Evolutionary conservation across 2,113 vertebrate species (phyloP).

Genomic region (Catharus bicknelli): DNA sequence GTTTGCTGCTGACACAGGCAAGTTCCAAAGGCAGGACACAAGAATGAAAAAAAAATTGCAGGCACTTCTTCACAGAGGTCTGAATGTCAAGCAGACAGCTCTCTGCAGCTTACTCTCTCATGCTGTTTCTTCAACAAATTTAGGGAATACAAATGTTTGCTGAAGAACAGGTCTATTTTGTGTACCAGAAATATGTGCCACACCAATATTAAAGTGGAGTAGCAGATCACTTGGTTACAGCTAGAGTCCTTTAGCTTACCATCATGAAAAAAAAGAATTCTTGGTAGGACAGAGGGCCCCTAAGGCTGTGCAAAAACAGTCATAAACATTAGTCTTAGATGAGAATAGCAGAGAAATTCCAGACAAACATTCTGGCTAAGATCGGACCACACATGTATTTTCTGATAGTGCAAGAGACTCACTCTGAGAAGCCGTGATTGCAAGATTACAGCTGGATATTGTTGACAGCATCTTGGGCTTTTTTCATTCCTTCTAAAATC

Average conservation of each 20-base stretch:
- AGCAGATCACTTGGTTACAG: background rate
- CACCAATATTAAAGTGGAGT: background rate
- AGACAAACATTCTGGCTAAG: slow-evolving; percentile 48
- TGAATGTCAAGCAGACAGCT: slow-evolving; percentile 14
- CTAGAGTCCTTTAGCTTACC: slow-evolving; percentile 24
- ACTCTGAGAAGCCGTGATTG: slow-evolving; percentile 32
- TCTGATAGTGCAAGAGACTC: background rate
- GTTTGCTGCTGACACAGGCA: background rate
- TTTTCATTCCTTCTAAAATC: background rate
- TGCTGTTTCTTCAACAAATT: background rate
- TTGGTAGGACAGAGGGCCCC: slow-evolving; percentile 2
- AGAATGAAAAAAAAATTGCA: background rate
- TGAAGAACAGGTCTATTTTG: slow-evolving; percentile 44
- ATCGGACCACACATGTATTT: slow-evolving; percentile 18
- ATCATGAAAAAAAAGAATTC: slow-evolving; percentile 28
- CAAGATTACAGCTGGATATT: slow-evolving; percentile 42
- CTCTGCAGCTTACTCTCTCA: background rate
- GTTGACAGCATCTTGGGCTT: background rate
- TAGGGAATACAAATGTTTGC: background rate
- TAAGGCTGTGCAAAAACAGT: background rate
- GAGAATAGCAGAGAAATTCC: slow-evolving; percentile 28
- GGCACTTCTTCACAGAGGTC: background rate
- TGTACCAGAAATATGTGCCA: slow-evolving; percentile 3
- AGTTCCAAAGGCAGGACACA: background rate
- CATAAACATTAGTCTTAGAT: slow-evolving; percentile 51